Evolutionary conservation across 2,888 invertebrate species (phyloP), one percentile per base, ranked within the genome.

Genomic region (Eupithecia subumbrata): DNA sequence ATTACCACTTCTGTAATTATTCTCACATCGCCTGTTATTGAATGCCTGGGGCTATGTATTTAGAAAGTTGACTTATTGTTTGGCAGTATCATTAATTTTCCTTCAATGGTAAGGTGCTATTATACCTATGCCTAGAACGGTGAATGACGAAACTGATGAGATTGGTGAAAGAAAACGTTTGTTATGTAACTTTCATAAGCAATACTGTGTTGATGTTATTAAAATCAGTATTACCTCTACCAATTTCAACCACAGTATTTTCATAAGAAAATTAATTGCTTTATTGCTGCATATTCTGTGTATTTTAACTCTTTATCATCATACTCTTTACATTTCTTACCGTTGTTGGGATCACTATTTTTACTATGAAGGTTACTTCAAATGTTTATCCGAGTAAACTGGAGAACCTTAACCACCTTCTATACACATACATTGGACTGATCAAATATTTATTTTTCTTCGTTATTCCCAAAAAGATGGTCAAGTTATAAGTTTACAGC

Each of bases 31-130:
- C 45, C 75, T 77, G 66, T 78, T 73, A 78, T 74, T 78, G 75
- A 75, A 78, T 74, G 76, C 66, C 75, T 72, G 69, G 52, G 74
- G 76, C 76, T 78, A 78, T 76, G 76, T 78, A 67, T 70, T 78
- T 78, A 78, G 78, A 78, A 78, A 78, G 78, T 78, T 78, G 74
- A 76, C 72, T 74, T 76, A 78, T 76, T 78, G 69, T 69, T 69
- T 18, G 69, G 52, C 69, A 71, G 72, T 43, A 73, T 74, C 78
- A 78, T 78, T 75, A 78, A 76, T 78, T 78, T 76, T 73, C 73
- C 73, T 77, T 75, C 72, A 56, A 73, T 75, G 67, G 74, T 66
- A 75, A 71, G 70, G 68, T 68, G 72, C 60, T 75, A 77, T 74
- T 74, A 74, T 34, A 56, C 48, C 48, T 64, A 71, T 73, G 71